Percentiles rank a stretch among this genome's conserved stretches.
phyloP scores from a whole-genome alignment of 2,113 vertebrate species.

The Antidorcas marsupialis region DNA sequence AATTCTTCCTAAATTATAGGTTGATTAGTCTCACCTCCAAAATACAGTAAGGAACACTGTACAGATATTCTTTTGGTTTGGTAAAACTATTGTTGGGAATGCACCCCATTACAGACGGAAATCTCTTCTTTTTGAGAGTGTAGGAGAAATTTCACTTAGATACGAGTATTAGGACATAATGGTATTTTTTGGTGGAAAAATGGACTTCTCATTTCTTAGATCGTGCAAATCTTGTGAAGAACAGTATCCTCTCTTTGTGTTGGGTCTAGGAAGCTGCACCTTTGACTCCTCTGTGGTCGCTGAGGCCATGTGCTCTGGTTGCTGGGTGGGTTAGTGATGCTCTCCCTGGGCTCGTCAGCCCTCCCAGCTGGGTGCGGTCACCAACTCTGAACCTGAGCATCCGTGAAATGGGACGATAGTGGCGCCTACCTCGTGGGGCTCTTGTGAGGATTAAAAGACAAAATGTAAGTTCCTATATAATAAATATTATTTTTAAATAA shows the following conservation, averaged over 20 bases:
- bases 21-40: background rate
- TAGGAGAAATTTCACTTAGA: background rate
- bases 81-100: background rate
- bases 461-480: background rate
- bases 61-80: background rate
- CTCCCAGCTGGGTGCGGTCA: accelerated
- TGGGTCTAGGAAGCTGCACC: background rate
- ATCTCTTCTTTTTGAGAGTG: background rate
- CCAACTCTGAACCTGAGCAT: background rate
- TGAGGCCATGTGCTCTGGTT: background rate
- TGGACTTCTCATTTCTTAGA: background rate
- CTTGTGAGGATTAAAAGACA: background rate
- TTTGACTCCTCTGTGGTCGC: background rate
- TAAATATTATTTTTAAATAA: background rate
- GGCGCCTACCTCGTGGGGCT: background rate
- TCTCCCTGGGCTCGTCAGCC: accelerated
- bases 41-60: background rate
- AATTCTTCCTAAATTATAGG: background rate
- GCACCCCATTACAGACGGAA: accelerated
- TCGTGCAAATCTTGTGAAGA: background rate
- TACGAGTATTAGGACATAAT: too few relatives aligned
- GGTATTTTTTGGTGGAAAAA: background rate
- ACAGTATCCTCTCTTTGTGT: background rate
- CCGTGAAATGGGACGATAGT: background rate
- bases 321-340: accelerated